phyloP scores from a whole-genome alignment of 2,797 vertebrate species.

The Carcharodon carcharias region DNA sequence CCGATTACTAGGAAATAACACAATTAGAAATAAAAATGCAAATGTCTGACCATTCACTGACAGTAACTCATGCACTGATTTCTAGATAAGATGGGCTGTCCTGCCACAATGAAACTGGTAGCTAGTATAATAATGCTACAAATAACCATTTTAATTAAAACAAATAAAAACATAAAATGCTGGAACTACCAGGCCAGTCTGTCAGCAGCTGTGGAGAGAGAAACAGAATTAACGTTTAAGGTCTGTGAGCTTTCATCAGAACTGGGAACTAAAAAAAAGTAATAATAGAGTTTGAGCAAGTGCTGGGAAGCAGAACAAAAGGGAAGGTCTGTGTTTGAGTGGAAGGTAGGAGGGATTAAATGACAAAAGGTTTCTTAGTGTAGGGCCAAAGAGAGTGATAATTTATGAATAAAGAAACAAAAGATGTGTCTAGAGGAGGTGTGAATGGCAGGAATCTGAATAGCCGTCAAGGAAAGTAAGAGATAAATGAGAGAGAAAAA shows the following conservation, averaged over 20 bases:
- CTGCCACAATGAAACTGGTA: not conserved
- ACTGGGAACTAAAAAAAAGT: not conserved
- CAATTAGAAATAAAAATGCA: not conserved
- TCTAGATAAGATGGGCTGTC: not conserved
- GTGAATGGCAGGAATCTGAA: not conserved
- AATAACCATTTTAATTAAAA: not conserved
- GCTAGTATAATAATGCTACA: not conserved
- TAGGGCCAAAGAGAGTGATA: not conserved
- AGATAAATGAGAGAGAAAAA: not conserved
- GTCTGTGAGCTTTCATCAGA: not conserved
- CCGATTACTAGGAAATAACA: not conserved
- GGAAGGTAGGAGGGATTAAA: not conserved
- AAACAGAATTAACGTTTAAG: not conserved
- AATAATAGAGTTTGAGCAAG: not conserved
- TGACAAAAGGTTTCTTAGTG: not conserved
- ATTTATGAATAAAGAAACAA: not conserved
- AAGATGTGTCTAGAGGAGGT: not conserved
- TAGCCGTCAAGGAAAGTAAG: not conserved
- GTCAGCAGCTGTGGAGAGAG: too few species aligned
- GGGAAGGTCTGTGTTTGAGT: too few species aligned
- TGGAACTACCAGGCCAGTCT: too few species aligned
- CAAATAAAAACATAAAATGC: not conserved
- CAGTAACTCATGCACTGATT: not conserved
- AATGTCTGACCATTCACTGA: not conserved
- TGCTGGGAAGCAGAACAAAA: not conserved